Base-by-base conservation (phyloP, 2,888 invertebrate species). In the Cylloceria caligata region DNA sequence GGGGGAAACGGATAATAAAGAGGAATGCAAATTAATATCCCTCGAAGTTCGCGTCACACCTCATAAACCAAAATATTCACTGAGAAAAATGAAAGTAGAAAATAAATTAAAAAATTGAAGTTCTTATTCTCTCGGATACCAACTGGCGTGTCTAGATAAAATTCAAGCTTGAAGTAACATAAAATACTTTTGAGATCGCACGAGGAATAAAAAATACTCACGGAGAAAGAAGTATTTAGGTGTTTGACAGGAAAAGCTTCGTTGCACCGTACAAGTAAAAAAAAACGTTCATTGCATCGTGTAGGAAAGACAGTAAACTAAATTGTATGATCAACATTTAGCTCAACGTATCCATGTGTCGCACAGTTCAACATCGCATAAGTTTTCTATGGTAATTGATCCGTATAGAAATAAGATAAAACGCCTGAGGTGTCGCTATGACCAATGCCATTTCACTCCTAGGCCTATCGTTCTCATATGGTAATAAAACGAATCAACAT, bases 11-110 rank as follows among this genome's bases (percentile, higher is more conserved):
- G 42, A 65, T 36, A 67, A 72, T 57, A 45, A 49, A 65, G 36
- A 65, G 60, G 62, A 69, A 77, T 69, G 77, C 62, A 69, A 77
- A 77, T 69, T 77, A 77, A 77, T 64, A 52, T 64, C 34, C 34
- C 39, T 67, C 78, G 45, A 47, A 72, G 24, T 55, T 72, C 64
- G 4, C 19, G 34, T 36, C 47, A 34, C 65, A 52, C 55, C 65
- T 64, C 21, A 52, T 45, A 49, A 42, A 34, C 45, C 16, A 47
- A 39, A 72, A 67, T 71, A 71, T 77, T 71, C 71, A 64, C 55
- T 64, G 30, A 19, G 52, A 60, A 36, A 34, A 49, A 65, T 34
- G 24, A 60, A 27, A 42, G 39, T 13, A 7, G 39, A 47, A 39
- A 64, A 52, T 39, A 65, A 27, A 45, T 30, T 4, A 30, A 30